phyloP scores from a whole-genome alignment of 64 coral and sea anemone genomes.

The Hydrozoanthus tunicans region DNA sequence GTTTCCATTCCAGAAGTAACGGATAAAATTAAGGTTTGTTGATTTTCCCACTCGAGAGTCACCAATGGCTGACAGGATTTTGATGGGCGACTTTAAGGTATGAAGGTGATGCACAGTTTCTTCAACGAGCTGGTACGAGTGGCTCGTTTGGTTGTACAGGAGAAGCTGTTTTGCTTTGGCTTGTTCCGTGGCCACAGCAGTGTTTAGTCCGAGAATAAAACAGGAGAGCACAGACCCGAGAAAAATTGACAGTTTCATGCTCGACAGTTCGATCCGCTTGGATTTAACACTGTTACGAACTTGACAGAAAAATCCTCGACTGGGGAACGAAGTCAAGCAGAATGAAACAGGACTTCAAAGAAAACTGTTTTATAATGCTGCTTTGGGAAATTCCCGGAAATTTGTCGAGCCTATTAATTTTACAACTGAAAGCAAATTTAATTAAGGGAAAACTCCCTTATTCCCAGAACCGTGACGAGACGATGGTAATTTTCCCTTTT shows the following conservation, averaged over 20 bases:
- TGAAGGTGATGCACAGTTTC: not conserved
- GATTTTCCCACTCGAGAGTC: slow-evolving; percentile 36
- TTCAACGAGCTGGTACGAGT: slow-evolving; percentile 1
- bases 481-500: too few relatives aligned
- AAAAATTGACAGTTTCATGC: not conserved
- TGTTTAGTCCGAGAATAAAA: not conserved
- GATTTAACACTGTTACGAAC: too few relatives aligned
- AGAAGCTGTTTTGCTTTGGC: slow-evolving; percentile 17
- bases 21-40: slow-evolving; percentile 30
- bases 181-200: not conserved
- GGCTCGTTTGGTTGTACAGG: not conserved
- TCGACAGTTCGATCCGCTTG: not conserved
- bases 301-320: too few relatives aligned
- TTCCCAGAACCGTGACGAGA: too few relatives aligned
- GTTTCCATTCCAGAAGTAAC: slow-evolving; percentile 29
- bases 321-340: too few relatives aligned
- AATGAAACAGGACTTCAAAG: not conserved
- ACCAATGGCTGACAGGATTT: slow-evolving; percentile 29
- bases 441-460: too few relatives aligned
- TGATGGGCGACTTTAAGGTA: not conserved
- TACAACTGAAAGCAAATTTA: too few relatives aligned
- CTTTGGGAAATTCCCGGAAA: too few relatives aligned
- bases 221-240: not conserved
- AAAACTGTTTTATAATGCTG: too few relatives aligned
- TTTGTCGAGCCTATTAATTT: too few relatives aligned